Evolutionary conservation across 64 coral and sea anemone genomes (phyloP).

Genomic region (Pocillopora damicornis): DNA sequence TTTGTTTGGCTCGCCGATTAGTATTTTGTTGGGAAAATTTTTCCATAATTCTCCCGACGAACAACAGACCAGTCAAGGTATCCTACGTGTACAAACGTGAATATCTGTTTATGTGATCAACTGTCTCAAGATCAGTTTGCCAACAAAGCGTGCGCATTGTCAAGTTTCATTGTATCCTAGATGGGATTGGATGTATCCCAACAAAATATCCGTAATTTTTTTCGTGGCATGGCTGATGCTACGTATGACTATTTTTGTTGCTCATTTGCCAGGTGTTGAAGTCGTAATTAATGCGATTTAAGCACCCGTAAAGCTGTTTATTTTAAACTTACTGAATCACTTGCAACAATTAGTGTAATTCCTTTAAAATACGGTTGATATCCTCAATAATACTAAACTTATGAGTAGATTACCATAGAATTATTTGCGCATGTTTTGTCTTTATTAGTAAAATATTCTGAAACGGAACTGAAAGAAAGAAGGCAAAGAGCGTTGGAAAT

Average conservation of each 20-base stretch:
- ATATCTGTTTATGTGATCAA: constrained; percentile 14
- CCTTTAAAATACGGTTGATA: too few species aligned
- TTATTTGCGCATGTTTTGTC: neutral
- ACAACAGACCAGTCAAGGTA: neutral
- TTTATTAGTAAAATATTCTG: neutral
- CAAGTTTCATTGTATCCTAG: neutral
- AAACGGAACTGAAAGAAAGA: constrained; percentile 5
- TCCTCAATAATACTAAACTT: too few species aligned
- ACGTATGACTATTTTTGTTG: too few species aligned
- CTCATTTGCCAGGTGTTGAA: too few species aligned
- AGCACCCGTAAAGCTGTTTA: too few species aligned
- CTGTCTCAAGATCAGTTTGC: neutral
- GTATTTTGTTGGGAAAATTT: constrained; percentile 37
- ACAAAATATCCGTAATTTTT: too few species aligned
- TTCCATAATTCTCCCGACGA: neutral
- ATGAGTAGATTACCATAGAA: too few species aligned
- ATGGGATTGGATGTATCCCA: too few species aligned
- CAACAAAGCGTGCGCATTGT: neutral
- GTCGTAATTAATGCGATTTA: too few species aligned
- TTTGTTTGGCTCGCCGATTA: constrained; percentile 69
- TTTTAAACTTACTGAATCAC: too few species aligned
- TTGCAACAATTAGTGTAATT: too few species aligned
- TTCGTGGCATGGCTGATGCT: too few species aligned
- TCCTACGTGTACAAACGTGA: neutral
- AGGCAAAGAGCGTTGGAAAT: constrained; percentile 15